Evolutionary conservation across 2,113 vertebrate genomes (phyloP), one percentile per base, ranked within the genome.

Genomic region (Mormoops blainvillei): DNA sequence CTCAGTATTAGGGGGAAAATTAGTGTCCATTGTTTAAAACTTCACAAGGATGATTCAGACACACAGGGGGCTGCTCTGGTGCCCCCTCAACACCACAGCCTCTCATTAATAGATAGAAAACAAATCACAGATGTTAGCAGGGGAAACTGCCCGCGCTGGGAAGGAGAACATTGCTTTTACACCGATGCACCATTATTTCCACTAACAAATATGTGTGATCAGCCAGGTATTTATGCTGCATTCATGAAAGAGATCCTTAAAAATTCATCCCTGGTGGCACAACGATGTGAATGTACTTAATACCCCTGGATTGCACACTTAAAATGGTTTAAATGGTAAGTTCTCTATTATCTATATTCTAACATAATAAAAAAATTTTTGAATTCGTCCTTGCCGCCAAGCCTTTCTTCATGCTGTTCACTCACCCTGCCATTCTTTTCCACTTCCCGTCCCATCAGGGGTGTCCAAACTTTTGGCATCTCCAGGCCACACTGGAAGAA

Each of bases 21-120:
- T 92, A 82, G 58, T 89, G 45, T 82, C 80, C 76, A 81, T 94
- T 93, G 84, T 94, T 81, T 87, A 70, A 94, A 94, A 87, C 81
- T 85, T 94, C 87, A 48, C 82, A 93, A 50, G 68, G 43, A 52
- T 92, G 54, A 82, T 84, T 95, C 92, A 96, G 52, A 94, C 54
- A 9, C 3, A 43, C 33, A 31, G 41, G 52, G n/a, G 74, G 38
- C n/a, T 18, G 45, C 7, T 0, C 16, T 78, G n/a, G n/a, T n/a
- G n/a, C n/a, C 4, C 31, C 41, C 38, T 15, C 9, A 8, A 15
- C 74, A 18, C 16, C 22, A 9, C 26, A 33, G 89, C 33, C 50
- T 68, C 65, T 67, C 41, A 45, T 77, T 50, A 78, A 87, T 95
- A 76, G 2, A 9, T 16, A 22, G 14, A 67, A 93, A 95, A 86